phyloP scores from a whole-genome alignment of 53 echinoderm and acorn worm genomes.

The Hippasteria phrygiana region DNA sequence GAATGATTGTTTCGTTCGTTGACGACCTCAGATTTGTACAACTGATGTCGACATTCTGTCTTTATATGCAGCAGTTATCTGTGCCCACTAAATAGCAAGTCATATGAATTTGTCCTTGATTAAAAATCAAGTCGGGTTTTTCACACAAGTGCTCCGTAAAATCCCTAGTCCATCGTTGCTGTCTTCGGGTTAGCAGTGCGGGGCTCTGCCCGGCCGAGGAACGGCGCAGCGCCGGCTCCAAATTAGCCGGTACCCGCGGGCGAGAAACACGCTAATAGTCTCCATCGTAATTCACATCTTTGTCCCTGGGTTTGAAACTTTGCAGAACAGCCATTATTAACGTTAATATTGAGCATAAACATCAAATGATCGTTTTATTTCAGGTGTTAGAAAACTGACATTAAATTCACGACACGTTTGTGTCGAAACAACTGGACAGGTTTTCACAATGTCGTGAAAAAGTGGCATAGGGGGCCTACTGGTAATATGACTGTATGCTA shows the following conservation, averaged over 20 bases:
- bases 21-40: no score
- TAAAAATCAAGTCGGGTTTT: no score
- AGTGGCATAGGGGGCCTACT: no score
- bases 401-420: no score
- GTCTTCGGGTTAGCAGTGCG: background rate
- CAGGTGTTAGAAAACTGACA: background rate
- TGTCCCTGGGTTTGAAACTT: constrained; percentile 6
- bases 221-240: constrained; percentile 46
- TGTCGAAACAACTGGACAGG: no score
- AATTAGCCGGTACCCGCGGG: constrained; percentile 38
- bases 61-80: no score
- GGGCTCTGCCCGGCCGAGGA: background rate
- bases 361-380: background rate
- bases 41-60: no score
- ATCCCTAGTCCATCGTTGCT: background rate
- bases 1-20: no score
- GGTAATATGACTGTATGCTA: no score
- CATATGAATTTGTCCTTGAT: no score
- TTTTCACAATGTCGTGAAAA: no score
- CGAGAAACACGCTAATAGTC: constrained; percentile 17
- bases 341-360: constrained; percentile 10
- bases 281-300: background rate
- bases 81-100: no score
- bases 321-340: constrained; percentile 2
- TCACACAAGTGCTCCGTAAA: constrained; percentile 9